Evolutionary conservation across 2,888 invertebrate genomes (phyloP), one percentile per base, ranked within the genome.

Genomic region (Resseliella maxima): DNA sequence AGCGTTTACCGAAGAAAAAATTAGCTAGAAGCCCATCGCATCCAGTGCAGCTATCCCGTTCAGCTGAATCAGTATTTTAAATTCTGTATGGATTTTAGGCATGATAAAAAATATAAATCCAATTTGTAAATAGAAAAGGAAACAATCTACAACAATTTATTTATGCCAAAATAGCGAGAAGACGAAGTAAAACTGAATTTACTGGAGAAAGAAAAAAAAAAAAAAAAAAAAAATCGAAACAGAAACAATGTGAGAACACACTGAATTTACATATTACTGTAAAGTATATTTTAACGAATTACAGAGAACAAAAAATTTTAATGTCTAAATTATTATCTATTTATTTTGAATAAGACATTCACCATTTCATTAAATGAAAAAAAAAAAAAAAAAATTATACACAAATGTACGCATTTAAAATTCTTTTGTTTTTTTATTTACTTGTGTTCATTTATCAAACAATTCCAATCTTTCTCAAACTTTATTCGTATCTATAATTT

Each of bases 11-110:
- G 85, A 97, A 98, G 92, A 98, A 98, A 92, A 94, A 97, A 85
- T 94, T 99, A 88, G 98, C 97, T 86, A 95, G 99, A 88, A 98
- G 98, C 90, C 99, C 99, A 88, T 99, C 99, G 87, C 99, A 99
- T 94, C 99, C 99, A 45, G 96, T 98, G 89, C 98, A 99, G 91
- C 93, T 99, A 89, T 98, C 98, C 85, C 95, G 98, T 89, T 98
- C 98, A 86, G 98, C 98, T 85, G 98, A 99, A 93, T 98, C 98
- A 86, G 97, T 98, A 89, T 98, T 97, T 92, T 97, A 86, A 81
- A 81, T 18, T 24, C 64, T 35, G 35, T 10, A 24, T n/a, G 24
- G 24, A 5, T 3, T 8, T 24, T 6, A 15, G 24, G 24, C n/a
- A 59, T 59, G 59, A 59, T 3, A 41, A 12, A 41, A 41, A 59